phyloP scores from a whole-genome alignment of 2,888 invertebrate species.

The Leucophenga maculata region DNA sequence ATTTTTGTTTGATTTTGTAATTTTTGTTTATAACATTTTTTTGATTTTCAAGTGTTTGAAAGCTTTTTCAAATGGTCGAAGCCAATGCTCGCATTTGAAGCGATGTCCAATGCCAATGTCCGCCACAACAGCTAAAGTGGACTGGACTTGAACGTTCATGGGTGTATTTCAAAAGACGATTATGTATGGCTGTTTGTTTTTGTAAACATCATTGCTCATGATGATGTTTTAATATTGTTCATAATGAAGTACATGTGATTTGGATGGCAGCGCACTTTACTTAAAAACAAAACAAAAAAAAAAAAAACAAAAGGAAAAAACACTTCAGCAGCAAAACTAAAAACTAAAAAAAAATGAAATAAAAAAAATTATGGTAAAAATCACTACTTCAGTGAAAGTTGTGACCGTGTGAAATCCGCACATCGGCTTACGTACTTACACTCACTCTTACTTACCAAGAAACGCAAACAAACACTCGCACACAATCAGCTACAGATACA shows the following conservation, averaged over 20 bases:
- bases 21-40: background rate
- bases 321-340: conserved; percentile 7
- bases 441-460: background rate
- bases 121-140: conserved; percentile 35
- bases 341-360: background rate
- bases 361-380: conserved; percentile 29
- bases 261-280: conserved; percentile 50
- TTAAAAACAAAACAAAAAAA: background rate
- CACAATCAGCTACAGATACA: background rate
- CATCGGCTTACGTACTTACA: conserved; percentile 7
- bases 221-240: conserved; percentile 44
- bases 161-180: background rate
- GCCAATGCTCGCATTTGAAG: conserved; percentile 31
- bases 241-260: conserved; percentile 56
- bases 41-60: no score
- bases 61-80: no score
- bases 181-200: background rate
- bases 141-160: background rate
- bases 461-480: background rate
- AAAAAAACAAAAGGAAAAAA: background rate
- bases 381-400: conserved; percentile 60
- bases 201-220: conserved; percentile 21
- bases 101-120: conserved; percentile 60
- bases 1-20: background rate
- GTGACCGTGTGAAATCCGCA: conserved; percentile 47